Percentiles rank a stretch among this genome's conserved stretches.
Conservation (phyloP, 1,140 invertebrate species). For the Drosophila truncata region DNA sequence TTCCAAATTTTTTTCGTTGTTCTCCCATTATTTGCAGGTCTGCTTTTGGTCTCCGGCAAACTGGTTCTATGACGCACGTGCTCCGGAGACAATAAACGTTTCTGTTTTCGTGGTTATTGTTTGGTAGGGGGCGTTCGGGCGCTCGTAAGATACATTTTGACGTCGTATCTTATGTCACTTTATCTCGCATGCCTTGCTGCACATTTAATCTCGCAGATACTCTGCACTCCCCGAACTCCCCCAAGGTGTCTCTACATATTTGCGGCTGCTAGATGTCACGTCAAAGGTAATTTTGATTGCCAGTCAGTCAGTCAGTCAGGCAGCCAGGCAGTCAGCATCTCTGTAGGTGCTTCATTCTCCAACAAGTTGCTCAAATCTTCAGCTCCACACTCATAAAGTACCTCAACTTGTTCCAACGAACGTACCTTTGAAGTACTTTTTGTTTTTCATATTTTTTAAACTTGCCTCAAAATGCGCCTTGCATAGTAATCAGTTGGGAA, state of each 20-base stretch:
- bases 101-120: slow-evolving; percentile 36
- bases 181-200: slow-evolving; percentile 64
- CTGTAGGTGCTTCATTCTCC: slow-evolving; percentile 6
- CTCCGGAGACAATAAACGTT: slow-evolving; percentile 63
- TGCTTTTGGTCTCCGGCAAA: slow-evolving; percentile 31
- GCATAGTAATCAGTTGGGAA: slow-evolving; percentile 42
- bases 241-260: slow-evolving; percentile 71
- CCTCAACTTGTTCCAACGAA: slow-evolving; percentile 8
- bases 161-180: slow-evolving; percentile 71
- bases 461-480: slow-evolving; percentile 39
- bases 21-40: slow-evolving; percentile 39
- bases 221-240: slow-evolving; percentile 1
- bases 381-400: slow-evolving; percentile 36
- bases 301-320: slow-evolving; percentile 38
- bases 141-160: slow-evolving; percentile 66
- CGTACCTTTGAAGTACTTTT: slow-evolving; percentile 12
- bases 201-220: slow-evolving; percentile 70
- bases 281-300: slow-evolving; percentile 74
- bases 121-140: slow-evolving; percentile 23
- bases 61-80: slow-evolving; percentile 54
- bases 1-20: slow-evolving; percentile 9
- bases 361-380: slow-evolving; percentile 38
- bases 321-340: slow-evolving; percentile 35
- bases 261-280: slow-evolving; percentile 59
- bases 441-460: slow-evolving; percentile 24